These are phyloP conservation scores for Macrochelys suwanniensis DNA, from an alignment of 2,797 vertebrate genomes.

Conservation along the genomic window DNA sequence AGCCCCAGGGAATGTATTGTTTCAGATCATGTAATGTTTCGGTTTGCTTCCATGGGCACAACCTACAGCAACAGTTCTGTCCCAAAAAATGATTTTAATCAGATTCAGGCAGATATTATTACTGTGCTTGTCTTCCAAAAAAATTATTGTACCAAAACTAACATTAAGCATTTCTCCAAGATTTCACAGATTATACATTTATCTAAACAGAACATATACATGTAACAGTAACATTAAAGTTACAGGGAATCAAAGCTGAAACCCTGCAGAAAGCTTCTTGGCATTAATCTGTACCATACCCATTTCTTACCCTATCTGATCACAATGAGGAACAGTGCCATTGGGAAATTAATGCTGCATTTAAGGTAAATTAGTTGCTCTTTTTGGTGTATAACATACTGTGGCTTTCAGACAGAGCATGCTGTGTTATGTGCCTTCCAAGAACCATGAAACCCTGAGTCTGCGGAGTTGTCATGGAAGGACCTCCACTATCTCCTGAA, in stretches of 20 bases:
- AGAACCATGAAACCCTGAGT: background rate
- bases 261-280: background rate
- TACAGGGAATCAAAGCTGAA: background rate
- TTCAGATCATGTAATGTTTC: background rate
- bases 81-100: constrained; percentile 16
- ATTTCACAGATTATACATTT: background rate
- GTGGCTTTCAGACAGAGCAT: background rate
- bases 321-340: background rate
- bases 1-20: background rate
- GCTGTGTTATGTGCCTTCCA: accelerated
- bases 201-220: background rate
- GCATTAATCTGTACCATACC: background rate
- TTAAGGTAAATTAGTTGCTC: accelerated
- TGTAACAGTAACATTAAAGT: background rate
- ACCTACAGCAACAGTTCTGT: background rate
- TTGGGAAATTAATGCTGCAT: background rate
- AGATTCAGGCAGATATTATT: background rate
- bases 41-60: background rate
- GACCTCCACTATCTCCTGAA: background rate
- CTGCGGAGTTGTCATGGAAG: background rate
- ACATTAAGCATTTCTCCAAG: background rate
- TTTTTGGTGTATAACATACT: background rate
- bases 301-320: background rate
- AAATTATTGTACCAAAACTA: background rate
- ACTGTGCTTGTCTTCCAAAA: background rate